Evolutionary conservation across 2,888 invertebrate genomes (phyloP).

Genomic region (Notodonta ziczac): DNA sequence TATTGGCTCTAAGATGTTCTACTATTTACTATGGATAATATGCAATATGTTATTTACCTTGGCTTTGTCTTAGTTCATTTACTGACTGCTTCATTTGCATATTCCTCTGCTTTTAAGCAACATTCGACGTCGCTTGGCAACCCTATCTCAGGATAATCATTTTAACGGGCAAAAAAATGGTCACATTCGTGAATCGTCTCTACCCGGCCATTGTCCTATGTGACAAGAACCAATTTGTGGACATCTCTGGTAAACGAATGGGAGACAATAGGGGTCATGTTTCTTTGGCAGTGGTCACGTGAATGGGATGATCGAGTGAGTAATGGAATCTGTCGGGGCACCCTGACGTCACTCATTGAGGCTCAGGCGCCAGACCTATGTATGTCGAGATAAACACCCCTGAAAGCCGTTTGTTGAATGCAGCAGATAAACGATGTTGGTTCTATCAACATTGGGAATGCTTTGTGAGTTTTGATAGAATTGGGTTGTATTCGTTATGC

Average conservation of each 20-base stretch:
- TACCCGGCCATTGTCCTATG: slow-evolving; percentile 45
- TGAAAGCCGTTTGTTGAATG: slow-evolving; percentile 6
- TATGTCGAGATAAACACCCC: slow-evolving; percentile 14
- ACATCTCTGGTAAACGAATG: slow-evolving; percentile 27
- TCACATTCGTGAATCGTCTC: slow-evolving; percentile 38
- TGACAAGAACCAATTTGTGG: slow-evolving; percentile 41
- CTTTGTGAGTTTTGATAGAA: neutral
- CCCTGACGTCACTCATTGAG: slow-evolving; percentile 30
- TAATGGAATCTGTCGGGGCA: slow-evolving; percentile 45
- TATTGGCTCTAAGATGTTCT: too few relatives aligned
- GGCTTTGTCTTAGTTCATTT: too few relatives aligned
- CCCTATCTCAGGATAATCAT: slow-evolving; percentile 20
- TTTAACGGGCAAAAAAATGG: slow-evolving; percentile 36
- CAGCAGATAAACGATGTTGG: neutral
- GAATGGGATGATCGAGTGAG: slow-evolving; percentile 43
- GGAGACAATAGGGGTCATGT: slow-evolving; percentile 21
- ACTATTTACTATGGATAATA: too few relatives aligned
- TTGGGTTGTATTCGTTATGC: too few relatives aligned
- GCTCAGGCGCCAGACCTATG: slow-evolving; percentile 20
- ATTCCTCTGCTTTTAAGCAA: neutral
- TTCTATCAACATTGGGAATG: neutral
- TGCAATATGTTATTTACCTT: too few relatives aligned
- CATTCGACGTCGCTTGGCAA: slow-evolving; percentile 13
- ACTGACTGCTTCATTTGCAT: too few relatives aligned
- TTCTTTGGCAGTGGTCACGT: slow-evolving; percentile 27